These are phyloP conservation scores for Spisula subtruncata DNA, from an alignment of 2,888 invertebrate species.

Conservation along the genomic window DNA sequence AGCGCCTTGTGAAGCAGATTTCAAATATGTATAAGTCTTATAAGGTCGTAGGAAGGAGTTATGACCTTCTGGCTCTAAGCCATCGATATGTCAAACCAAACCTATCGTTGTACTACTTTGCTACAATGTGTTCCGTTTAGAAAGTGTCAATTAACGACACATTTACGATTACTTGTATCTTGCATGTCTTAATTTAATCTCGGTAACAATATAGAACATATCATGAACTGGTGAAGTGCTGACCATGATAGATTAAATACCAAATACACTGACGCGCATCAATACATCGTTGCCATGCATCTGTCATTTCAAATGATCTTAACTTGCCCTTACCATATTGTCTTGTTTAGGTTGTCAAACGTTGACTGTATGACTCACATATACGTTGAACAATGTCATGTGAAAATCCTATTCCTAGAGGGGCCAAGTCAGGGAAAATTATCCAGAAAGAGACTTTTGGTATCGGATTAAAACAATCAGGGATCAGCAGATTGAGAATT, in stretches of 20 bases:
- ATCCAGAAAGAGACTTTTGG: background rate
- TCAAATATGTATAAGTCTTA: too few species aligned
- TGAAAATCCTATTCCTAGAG: background rate
- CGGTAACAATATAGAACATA: background rate
- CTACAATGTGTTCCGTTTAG: too few species aligned
- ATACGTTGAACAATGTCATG: conserved; percentile 17
- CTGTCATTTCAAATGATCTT: conserved; percentile 27
- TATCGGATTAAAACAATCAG: background rate
- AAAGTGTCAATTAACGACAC: background rate
- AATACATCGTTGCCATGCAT: conserved; percentile 41
- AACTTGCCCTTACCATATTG: conserved; percentile 30
- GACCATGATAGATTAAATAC: conserved; percentile 50
- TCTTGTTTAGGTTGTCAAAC: conserved; percentile 38
- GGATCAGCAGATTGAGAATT: background rate
- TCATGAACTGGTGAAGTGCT: background rate
- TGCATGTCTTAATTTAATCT: background rate
- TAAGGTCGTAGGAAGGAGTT: too few species aligned
- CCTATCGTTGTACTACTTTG: too few species aligned
- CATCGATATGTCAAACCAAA: too few species aligned
- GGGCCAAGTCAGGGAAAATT: background rate
- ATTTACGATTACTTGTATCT: background rate
- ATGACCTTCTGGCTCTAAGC: too few species aligned
- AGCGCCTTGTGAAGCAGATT: too few species aligned
- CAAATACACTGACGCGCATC: conserved; percentile 41
- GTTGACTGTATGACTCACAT: conserved; percentile 33